Evolutionary conservation across 1,140 invertebrate species (phyloP).

Genomic region (Cotesia typhae): DNA sequence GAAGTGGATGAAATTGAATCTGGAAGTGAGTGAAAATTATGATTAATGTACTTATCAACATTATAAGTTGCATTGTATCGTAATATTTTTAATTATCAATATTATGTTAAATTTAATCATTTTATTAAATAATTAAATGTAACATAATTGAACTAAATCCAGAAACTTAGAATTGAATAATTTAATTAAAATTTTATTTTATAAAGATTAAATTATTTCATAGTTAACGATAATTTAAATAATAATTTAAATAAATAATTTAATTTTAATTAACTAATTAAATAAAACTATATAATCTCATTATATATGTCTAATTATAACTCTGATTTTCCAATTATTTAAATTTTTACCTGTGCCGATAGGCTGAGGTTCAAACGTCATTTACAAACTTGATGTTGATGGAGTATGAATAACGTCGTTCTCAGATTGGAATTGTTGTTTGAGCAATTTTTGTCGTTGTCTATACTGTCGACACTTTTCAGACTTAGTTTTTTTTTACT

Average conservation of each 20-base stretch:
- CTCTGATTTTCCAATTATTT: slow-evolving; percentile 3
- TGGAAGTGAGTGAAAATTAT: slow-evolving; percentile 1
- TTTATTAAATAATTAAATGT: no score
- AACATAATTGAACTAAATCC: no score
- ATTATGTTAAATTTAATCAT: no score
- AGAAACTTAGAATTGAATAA: no score
- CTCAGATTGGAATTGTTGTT: neutral
- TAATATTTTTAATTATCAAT: no score
- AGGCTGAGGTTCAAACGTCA: slow-evolving; percentile 9
- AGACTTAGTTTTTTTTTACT: slow-evolving; percentile 3
- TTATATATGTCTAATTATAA: neutral
- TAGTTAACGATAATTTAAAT: neutral
- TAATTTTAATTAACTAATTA: neutral
- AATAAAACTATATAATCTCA: slow-evolving; percentile 7
- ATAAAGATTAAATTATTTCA: no score
- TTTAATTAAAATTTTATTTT: no score
- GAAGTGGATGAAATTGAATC: neutral
- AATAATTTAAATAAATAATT: neutral
- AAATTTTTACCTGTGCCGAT: slow-evolving; percentile 6
- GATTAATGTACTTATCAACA: slow-evolving; percentile 6
- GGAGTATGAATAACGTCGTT: neutral
- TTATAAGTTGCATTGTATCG: neutral
- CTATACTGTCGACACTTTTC: neutral
- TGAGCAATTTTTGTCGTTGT: neutral
- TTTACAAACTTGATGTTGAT: neutral